A percentile compares a stretch with the other conserved stretches of the same genome.
phyloP scores from a whole-genome alignment of 2,888 invertebrate genomes.

The Platycnemis pennipes region DNA sequence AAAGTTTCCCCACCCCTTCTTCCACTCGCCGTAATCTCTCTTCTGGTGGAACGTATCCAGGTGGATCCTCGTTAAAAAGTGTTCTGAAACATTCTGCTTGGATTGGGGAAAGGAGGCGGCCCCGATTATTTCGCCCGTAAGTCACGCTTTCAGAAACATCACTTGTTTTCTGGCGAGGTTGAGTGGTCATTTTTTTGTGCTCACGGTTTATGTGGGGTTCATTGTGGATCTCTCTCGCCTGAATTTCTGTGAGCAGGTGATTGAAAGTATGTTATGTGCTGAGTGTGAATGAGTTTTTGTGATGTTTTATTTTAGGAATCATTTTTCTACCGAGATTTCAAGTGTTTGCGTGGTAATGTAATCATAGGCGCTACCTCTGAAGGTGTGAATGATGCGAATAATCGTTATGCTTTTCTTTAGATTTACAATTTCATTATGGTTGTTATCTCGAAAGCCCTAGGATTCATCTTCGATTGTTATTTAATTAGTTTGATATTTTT shows the following conservation, averaged over 20 bases:
- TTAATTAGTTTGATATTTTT: too few relatives aligned
- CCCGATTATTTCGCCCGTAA: slow-evolving; percentile 64
- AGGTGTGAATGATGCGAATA: too few relatives aligned
- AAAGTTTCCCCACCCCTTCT: background rate
- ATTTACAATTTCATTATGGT: too few relatives aligned
- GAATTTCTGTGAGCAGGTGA: too few relatives aligned
- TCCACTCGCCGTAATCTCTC: slow-evolving; percentile 7
- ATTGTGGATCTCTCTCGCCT: background rate
- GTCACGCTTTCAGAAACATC: slow-evolving; percentile 59
- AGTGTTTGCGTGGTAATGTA: too few relatives aligned
- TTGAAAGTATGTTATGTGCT: background rate
- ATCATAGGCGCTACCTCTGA: too few relatives aligned
- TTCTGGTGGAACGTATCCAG: slow-evolving; percentile 47
- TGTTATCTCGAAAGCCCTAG: too few relatives aligned
- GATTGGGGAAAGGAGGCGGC: slow-evolving; percentile 37
- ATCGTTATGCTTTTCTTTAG: too few relatives aligned
- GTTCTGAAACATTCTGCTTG: slow-evolving; percentile 28
- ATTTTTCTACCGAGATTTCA: too few relatives aligned
- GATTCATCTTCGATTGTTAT: too few relatives aligned
- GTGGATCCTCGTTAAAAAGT: slow-evolving; percentile 29
- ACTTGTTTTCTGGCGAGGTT: slow-evolving; percentile 24
- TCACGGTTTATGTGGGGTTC: background rate
- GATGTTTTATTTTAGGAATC: background rate
- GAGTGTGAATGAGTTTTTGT: background rate
- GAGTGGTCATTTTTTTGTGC: background rate